Percentiles rank a stretch among this genome's conserved stretches.
Evolutionary conservation across 2,797 vertebrate species (phyloP).

Genomic region (Hafferia zeledoni): DNA sequence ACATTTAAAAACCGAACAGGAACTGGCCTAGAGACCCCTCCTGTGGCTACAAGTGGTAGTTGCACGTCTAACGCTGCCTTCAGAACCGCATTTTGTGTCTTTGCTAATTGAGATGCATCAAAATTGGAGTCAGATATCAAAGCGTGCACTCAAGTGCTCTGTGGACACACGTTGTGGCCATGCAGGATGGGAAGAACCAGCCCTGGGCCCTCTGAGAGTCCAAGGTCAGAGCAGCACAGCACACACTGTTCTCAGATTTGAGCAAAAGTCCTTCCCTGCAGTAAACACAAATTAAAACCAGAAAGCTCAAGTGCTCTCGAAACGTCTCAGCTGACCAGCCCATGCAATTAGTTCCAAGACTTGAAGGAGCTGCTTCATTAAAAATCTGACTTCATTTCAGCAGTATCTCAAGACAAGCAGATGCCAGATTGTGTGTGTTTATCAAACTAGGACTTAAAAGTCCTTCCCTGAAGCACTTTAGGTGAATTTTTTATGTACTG

Average conservation of each 20-base stretch:
- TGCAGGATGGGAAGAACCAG: not conserved
- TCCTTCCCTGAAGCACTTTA: constrained; percentile 21
- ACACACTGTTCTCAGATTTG: not conserved
- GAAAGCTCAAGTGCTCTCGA: not conserved
- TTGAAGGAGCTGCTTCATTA: constrained; percentile 3
- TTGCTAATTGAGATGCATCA: not conserved
- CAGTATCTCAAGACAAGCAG: not conserved
- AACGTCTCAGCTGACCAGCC: not conserved
- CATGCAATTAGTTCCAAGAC: not conserved
- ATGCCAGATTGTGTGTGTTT: not conserved
- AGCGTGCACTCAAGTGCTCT: not conserved
- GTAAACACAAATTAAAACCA: constrained; percentile 28
- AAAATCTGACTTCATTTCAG: constrained; percentile 42
- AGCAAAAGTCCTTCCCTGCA: not conserved
- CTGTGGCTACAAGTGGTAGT: constrained; percentile 31
- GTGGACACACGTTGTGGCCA: not conserved
- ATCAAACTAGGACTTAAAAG: constrained; percentile 6
- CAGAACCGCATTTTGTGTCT: not conserved
- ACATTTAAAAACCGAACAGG: not conserved
- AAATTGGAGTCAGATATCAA: not conserved
- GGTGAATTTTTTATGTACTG: not conserved
- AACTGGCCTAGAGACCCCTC: constrained; percentile 37
- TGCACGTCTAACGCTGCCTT: not conserved
- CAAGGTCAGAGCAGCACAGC: not conserved
- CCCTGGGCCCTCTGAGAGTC: not conserved